Percentiles rank a stretch among this genome's conserved stretches.
phyloP scores from a whole-genome alignment of 2,113 vertebrate species.

The Scopus umbretta region DNA sequence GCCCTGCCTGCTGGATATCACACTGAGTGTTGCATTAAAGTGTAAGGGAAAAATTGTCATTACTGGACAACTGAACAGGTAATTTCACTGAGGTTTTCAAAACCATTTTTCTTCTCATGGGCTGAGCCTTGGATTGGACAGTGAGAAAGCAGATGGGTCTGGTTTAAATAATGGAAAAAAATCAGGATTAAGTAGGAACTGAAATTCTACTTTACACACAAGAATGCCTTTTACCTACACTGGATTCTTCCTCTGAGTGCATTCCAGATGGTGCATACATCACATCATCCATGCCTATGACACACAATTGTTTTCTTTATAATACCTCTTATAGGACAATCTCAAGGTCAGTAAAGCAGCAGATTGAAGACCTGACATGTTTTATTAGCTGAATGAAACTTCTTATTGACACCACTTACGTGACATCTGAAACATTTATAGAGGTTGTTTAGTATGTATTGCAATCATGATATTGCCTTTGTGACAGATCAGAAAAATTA shows the following conservation, averaged over 20 bases:
- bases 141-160: neutral
- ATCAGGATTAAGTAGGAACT: neutral
- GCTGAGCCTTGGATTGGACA: neutral
- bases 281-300: neutral
- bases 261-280: neutral
- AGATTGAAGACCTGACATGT: neutral
- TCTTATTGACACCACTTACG: neutral
- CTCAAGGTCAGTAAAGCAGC: neutral
- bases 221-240: neutral
- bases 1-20: neutral
- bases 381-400: neutral
- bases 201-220: neutral
- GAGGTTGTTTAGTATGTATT: neutral
- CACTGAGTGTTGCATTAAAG: neutral
- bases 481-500: neutral
- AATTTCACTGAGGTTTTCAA: neutral
- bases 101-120: neutral
- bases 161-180: neutral
- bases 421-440: neutral
- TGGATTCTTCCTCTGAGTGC: neutral
- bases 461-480: neutral
- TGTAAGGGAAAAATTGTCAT: neutral
- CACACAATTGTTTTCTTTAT: neutral
- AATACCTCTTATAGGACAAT: neutral
- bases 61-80: neutral